A percentile compares a stretch with the other conserved stretches of the same genome.
Evolutionary conservation across 2,113 vertebrate species (phyloP).

Genomic region (Petrocephalus zakoni): DNA sequence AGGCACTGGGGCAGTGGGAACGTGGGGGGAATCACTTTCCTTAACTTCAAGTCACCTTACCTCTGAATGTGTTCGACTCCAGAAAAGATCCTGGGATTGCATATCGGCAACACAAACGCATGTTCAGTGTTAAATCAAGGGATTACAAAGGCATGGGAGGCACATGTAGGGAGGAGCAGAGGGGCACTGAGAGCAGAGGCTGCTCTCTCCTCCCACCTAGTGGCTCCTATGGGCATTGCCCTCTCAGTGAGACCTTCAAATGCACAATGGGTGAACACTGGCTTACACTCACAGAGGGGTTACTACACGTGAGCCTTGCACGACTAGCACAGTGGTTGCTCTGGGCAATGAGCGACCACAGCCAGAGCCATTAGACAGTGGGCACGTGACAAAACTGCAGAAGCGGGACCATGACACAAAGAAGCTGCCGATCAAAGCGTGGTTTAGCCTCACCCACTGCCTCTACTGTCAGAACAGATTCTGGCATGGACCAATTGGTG

Average conservation of each 20-base stretch:
- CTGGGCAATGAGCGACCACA: not conserved
- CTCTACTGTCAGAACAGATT: constrained; percentile 11
- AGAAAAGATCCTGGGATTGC: constrained; percentile 71
- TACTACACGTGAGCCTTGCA: not conserved
- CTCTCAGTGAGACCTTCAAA: not conserved
- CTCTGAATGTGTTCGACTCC: constrained; percentile 73
- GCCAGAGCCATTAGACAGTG: not conserved
- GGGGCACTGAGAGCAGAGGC: constrained; percentile 12
- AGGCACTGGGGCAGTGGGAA: not conserved
- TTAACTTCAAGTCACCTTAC: constrained; percentile 55
- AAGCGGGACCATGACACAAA: constrained; percentile 25
- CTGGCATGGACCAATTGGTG: not conserved
- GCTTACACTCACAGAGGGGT: not conserved
- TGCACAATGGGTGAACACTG: not conserved
- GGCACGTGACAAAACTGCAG: constrained; percentile 24
- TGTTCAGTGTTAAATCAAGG: constrained; percentile 40
- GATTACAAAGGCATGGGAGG: constrained; percentile 18
- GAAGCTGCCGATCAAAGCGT: constrained; percentile 20
- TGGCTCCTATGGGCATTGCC: not conserved
- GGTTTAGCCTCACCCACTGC: not conserved
- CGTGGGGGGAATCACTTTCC: not conserved
- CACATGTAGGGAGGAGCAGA: constrained; percentile 22
- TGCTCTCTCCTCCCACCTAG: constrained; percentile 1
- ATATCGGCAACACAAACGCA: constrained; percentile 53
- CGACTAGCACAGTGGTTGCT: not conserved